Evolutionary conservation across 2,797 vertebrate genomes (phyloP).

Genomic region (Cossypha heuglini): DNA sequence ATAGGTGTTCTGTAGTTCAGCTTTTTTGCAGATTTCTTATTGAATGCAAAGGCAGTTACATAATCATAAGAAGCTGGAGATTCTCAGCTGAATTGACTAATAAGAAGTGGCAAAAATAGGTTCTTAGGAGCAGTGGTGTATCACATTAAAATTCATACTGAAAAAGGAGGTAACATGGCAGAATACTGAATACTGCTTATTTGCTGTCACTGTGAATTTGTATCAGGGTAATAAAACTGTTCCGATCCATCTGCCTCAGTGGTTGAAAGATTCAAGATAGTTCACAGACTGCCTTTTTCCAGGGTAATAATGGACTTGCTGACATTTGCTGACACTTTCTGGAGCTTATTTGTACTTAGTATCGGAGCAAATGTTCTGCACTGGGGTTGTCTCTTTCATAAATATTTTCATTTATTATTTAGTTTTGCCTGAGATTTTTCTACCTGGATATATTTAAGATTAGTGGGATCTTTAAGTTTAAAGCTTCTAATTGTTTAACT

Average conservation of each 20-base stretch:
- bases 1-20: not conserved
- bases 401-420: not conserved
- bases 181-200: not conserved
- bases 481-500: not conserved
- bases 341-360: not conserved
- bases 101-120: not conserved
- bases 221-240: not conserved
- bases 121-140: not conserved
- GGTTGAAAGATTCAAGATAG: not conserved
- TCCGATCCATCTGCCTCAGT: not conserved
- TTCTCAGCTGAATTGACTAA: not conserved
- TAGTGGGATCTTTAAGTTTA: not conserved
- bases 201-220: not conserved
- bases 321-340: not conserved
- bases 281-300: not conserved
- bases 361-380: not conserved
- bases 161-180: not conserved
- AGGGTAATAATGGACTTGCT: not conserved
- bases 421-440: not conserved
- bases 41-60: not conserved
- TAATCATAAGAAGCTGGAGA: not conserved
- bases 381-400: not conserved
- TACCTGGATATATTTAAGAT: not conserved
- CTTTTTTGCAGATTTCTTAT: not conserved
- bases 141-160: not conserved